Evolutionary conservation across 2,113 vertebrate species (phyloP), one percentile per base, ranked within the genome.

Genomic region (Xiphorhynchus elegans): DNA sequence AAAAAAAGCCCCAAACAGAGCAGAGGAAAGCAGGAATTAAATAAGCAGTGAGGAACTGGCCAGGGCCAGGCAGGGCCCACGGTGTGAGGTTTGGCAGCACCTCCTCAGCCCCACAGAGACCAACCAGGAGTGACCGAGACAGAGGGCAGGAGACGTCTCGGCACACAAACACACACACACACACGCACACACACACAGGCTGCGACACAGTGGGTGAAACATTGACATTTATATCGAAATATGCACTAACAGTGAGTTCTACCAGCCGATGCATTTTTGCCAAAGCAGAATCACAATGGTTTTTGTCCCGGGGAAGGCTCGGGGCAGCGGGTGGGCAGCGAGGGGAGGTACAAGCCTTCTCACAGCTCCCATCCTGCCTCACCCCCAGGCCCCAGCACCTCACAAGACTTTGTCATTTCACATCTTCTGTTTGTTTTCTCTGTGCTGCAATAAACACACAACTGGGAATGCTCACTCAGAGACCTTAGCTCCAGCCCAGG

Each of bases 141-240:
- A 33, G 81, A 29, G 66, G 88, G 83, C 37, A 37, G 55, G 26
- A 42, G 84, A 64, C 6, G 8, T 11, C 78, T 76, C 16, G 10
- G 81, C 53, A 59, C 60, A 19, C 56, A 46, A 55, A 33, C 72
- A 35, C 56, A 59, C 56, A 35, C 55, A 58, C 55, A 60, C 47
- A 79, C 44, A 37, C 47, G 52, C 47, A 39, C 47, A 96, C 81
- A 95, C 86, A 96, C 94, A 90, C 92, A 90, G 89, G 67, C 92
- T 72, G 95, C 39, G 49, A 82, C 73, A 94, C 35, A 2, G 75
- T 95, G 92, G 95, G 94, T 96, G 97, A 97, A 97, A 98, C 97
- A 97, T 87, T 93, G 93, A 98, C 96, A 95, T 98, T 98, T 98
- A 98, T 98, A 98, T 97, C 73, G 97, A 95, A 93, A 95, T 96